A percentile compares a stretch with the other conserved stretches of the same genome.
phyloP scores from a whole-genome alignment of 1,140 invertebrate genomes.

The Drosophila triauraria region DNA sequence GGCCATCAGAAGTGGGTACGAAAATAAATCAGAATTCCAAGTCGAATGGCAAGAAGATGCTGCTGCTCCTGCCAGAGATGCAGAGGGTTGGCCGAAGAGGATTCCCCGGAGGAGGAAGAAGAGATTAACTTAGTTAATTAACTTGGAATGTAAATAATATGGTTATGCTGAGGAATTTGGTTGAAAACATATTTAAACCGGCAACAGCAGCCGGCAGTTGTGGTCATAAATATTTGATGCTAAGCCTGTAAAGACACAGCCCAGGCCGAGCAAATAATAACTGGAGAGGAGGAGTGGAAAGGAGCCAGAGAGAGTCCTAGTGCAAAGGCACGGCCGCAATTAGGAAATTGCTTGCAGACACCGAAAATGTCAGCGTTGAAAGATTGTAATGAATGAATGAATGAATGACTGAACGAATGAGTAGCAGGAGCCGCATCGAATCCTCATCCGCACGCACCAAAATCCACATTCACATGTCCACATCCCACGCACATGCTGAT shows the following conservation, averaged over 20 bases:
- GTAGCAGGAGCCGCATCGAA: neutral
- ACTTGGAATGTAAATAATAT: conserved; percentile 58
- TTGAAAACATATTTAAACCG: conserved; percentile 7
- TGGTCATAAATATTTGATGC: conserved; percentile 21
- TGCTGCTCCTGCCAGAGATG: too few relatives aligned
- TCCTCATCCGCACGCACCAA: conserved; percentile 13
- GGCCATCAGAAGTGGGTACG: conserved; percentile 4
- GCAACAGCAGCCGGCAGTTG: conserved; percentile 7
- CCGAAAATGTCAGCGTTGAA: conserved; percentile 12
- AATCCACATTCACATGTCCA: conserved; percentile 15
- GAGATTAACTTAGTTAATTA: conserved; percentile 67
- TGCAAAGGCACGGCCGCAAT: conserved; percentile 2
- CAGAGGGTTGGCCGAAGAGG: too few relatives aligned
- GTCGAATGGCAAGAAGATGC: neutral
- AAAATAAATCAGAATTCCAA: conserved; percentile 18
- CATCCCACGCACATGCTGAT: conserved; percentile 15
- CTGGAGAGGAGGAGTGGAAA: neutral
- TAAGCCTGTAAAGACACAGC: neutral
- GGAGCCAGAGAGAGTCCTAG: neutral
- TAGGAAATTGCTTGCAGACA: conserved; percentile 20
- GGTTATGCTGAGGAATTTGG: conserved; percentile 13
- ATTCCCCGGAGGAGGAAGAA: neutral
- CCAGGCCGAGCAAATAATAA: conserved; percentile 6
- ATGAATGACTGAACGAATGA: neutral
- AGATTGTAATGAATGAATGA: conserved; percentile 21